A percentile compares a stretch with the other conserved stretches of the same genome.
phyloP scores from a whole-genome alignment of 2,797 vertebrate genomes.

The Oreortyx pictus region DNA sequence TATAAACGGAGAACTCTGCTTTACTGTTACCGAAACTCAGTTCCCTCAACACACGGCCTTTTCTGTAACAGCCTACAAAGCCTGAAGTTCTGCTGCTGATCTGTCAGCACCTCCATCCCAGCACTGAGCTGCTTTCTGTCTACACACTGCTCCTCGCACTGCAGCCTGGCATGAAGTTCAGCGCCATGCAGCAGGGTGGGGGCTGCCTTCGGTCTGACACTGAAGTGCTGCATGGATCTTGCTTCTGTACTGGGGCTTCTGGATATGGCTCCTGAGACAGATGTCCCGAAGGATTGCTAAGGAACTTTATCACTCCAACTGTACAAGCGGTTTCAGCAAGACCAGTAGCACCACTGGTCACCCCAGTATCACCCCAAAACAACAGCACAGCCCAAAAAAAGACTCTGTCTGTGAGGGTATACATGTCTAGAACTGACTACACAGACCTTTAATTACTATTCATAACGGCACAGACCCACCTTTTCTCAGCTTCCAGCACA shows the following conservation, averaged over 20 bases:
- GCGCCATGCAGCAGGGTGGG: too few relatives aligned
- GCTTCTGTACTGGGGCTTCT: neutral
- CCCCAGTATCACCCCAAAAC: neutral
- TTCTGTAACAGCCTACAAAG: neutral
- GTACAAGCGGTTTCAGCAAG: too few relatives aligned
- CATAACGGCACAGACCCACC: neutral
- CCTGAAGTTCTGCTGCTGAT: neutral
- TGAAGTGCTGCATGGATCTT: neutral
- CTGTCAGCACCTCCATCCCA: neutral
- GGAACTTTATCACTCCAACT: too few relatives aligned
- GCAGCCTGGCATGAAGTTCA: neutral
- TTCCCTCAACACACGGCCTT: neutral
- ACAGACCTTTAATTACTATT: neutral
- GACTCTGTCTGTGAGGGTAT: accelerated
- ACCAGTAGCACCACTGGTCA: neutral
- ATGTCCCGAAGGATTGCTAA: too few relatives aligned
- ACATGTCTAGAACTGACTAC: accelerated
- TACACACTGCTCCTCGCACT: neutral
- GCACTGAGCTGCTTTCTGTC: neutral
- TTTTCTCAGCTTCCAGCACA: neutral
- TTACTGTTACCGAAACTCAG: neutral
- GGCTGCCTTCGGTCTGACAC: neutral
- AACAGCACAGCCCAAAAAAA: neutral
- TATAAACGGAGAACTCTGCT: neutral
- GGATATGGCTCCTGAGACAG: too few relatives aligned